Evolutionary conservation across 1,140 invertebrate genomes (phyloP), one percentile per base, ranked within the genome.

Genomic region (Condylostylus longicornis): DNA sequence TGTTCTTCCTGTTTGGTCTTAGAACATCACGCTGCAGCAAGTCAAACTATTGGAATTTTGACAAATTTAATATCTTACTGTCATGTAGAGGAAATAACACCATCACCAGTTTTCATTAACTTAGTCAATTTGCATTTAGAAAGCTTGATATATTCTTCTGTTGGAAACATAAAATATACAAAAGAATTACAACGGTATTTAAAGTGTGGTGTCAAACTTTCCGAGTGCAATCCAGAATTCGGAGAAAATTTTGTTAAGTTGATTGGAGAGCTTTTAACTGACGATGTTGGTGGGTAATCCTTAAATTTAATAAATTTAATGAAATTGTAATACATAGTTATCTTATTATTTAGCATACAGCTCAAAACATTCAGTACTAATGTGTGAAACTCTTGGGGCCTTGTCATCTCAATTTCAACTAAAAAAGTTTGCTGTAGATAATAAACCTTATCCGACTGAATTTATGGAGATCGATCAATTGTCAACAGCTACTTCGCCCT

Each of bases 1-100:
- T 72, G 72, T 44, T 51, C 60, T 2, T 62, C 62, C 42, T 66
- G 69, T 38, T 72, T 74, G 38, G 69, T 72, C 46, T 72, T 76
- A 6, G 65, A 67, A 17, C 65, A 79, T 57, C 68, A 69, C 13
- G 62, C 66, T 5, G 69, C 80, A 5, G 72, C 75, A 17, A 71
- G 74, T 3, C 77, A 79, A 62, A 71, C 77, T 4, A 70, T 79
- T 42, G 72, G 72, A 38, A 72, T 81, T 42, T 58, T 79, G 9
- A 67, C 74, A 1, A 67, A 73, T 45, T 65, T 82, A 42, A 67
- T 73, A n/a, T 72, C 73, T 38, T 79, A 76, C 45, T 75, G 75
- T 54, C 22, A 45, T 0, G 40, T 46, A 14, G 43, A 50, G n/a
- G 32, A 44, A 15, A 34, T 35, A 50, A 15, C 46, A 44, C 21